Conservation (phyloP, 2,888 invertebrate genomes). For the Deilephila porcellus region DNA sequence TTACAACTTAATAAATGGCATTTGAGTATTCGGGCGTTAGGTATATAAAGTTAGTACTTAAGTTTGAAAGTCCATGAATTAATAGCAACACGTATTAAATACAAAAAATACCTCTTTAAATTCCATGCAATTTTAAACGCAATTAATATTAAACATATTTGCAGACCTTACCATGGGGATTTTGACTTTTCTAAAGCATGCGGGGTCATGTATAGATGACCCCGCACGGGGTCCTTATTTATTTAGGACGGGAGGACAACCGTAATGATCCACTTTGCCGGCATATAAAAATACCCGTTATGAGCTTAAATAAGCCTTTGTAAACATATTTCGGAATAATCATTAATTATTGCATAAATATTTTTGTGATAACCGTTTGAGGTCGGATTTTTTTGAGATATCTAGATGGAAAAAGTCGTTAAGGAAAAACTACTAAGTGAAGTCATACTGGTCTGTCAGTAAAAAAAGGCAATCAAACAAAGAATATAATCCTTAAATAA, state of each 20-base stretch:
- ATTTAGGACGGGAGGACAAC: slow-evolving; percentile 40
- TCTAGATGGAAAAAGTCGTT: no score
- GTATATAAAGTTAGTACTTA: no score
- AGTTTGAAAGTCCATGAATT: no score
- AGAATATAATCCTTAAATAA: no score
- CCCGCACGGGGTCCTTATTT: slow-evolving; percentile 35
- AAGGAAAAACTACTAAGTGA: no score
- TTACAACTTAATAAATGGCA: no score
- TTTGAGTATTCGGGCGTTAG: no score
- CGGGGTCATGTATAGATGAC: not conserved
- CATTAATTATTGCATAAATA: not conserved
- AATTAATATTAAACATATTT: not conserved
- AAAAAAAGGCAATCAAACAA: no score
- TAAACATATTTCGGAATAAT: not conserved
- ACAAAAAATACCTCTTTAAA: not conserved
- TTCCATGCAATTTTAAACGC: not conserved
- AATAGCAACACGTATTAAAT: not conserved
- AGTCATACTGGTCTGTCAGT: no score
- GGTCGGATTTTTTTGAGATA: no score
- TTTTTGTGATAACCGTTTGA: no score
- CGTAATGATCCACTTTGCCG: slow-evolving; percentile 30
- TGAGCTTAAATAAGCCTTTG: not conserved
- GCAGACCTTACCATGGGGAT: not conserved
- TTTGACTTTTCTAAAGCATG: not conserved
- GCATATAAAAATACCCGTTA: slow-evolving; percentile 31